Base-by-base conservation (phyloP, 2,113 vertebrate genomes). In the Hyla sarda region DNA sequence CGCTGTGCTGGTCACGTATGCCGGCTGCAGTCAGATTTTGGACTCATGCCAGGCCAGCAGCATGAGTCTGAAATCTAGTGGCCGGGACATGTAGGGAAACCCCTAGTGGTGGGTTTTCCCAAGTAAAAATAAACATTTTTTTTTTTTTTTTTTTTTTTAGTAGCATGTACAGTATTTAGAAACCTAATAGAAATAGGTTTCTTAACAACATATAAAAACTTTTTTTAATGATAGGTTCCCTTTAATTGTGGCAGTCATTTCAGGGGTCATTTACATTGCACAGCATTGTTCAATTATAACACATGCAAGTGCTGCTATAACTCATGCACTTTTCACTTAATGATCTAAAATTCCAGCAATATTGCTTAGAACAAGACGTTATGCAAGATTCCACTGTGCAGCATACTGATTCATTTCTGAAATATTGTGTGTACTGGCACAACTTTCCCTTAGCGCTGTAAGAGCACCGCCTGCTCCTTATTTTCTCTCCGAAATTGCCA, bases 291-390 rank as follows among this genome's bases (percentile, higher is more conserved):
- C 8, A 71, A 41, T 71, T 41, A 71, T 23, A 71, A 41, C 17
- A 71, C 19, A 41, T 71, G 34, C 19, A 71, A 71, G 67, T 41
- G 32, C 34, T 71, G 67, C 67, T 71, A 34, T 69, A 69, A 69
- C 30, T 69, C 65, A 21, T 69, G 32, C 65, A 34, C 16, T 34
- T 37, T 37, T 71, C 19, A 71, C 67, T 41, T 71, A 71, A 71
- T 71, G 67, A 71, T 71, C 67, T 21, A 71, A 71, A 71, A 71
- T 71, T 41, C 67, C 67, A 41, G 34, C 67, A 41, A 23, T 71
- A 71, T 37, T 41, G 67, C 67, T 71, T 21, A 41, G 67, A 71
- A 71, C 19, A 41, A 41, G 67, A 71, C 67, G 19, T 71, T 71
- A 71, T 71, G 67, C 67, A 71, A 71, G 34, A 23, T 71, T 71